phyloP scores from a whole-genome alignment of 1,140 invertebrate genomes.

The Portunus trituberculatus region DNA sequence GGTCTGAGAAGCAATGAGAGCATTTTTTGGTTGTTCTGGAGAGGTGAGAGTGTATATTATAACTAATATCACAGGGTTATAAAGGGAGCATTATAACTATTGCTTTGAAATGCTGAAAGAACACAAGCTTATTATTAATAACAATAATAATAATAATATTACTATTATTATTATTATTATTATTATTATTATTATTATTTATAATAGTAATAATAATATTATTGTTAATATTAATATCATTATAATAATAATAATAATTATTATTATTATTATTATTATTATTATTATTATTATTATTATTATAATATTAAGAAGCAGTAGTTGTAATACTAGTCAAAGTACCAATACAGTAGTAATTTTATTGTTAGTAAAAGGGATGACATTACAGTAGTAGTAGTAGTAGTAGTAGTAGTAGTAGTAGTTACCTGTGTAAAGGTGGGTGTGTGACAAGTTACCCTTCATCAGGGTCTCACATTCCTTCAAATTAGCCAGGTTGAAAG shows the following conservation, averaged over 20 bases:
- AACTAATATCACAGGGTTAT: no score
- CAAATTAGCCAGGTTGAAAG: neutral
- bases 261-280: neutral
- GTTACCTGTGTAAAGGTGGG: neutral
- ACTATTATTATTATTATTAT: no score
- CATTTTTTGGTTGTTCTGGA: no score
- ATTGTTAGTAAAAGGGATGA: neutral
- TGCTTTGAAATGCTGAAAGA: no score
- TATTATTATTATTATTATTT: conserved; percentile 4
- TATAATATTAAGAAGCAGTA: neutral
- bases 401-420: neutral
- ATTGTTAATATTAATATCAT: neutral
- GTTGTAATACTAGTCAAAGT: neutral
- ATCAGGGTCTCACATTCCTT: conserved; percentile 32
- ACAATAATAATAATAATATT: no score
- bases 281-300: neutral
- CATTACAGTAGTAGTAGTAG: neutral
- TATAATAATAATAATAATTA: neutral
- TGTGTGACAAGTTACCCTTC: neutral
- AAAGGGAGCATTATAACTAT: no score
- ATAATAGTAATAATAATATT: neutral
- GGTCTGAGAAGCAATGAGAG: neutral
- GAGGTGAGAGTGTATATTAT: no score
- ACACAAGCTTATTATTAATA: no score
- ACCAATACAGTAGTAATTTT: neutral